Base-by-base conservation (phyloP, 2,888 invertebrate species). In the Hirtodrosophila duncani region DNA sequence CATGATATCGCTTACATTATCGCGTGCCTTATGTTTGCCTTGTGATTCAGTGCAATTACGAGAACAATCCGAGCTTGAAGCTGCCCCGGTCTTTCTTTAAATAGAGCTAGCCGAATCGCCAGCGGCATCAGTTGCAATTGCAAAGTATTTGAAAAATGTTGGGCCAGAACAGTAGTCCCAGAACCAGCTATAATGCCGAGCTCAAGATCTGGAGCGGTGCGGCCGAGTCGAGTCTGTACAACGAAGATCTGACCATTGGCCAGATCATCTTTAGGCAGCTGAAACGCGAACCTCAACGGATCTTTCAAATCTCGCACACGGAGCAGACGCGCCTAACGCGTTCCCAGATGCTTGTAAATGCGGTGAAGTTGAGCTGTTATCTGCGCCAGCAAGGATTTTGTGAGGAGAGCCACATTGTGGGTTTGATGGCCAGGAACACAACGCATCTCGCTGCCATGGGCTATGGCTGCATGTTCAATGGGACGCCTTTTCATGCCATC, bases 381-480 rank as follows among this genome's bases (percentile, higher is more conserved):
- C 58, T 83, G 16, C 37, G 44, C 5, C 33, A 51, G 1, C 48
- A 58, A 24, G 57, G 70, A 2, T 58, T 80, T 2, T 24, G 13
- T 1, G 45, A 58, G 44, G 67, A 79, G 18, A 57, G 66, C 4
- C 64, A 84, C 24, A 58, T 81, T 17, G 67, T 84, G 14, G 83
- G 83, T 4, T 27, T 84, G 7, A 31, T 79, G 10, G 82, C 74
- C 3, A 55, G 67, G 1, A 84, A 84, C 39, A 61, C 65, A 2
- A 79, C 70, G 0, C 67, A 81, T 46, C 13, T 83, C 21, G 70
- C 72, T 1, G 65, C 79, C 1, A 20, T 83, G 14, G 69, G 60
- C 8, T 70, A 82, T 31, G 84, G 83, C 3, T 79, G 81, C 3
- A 55, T 82, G 9, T 81, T 83, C 38, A 81, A 81, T 49, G 75